These are phyloP conservation scores for Propithecus coquereli DNA, from an alignment of 2,113 vertebrate genomes.

Conservation along the genomic window DNA sequence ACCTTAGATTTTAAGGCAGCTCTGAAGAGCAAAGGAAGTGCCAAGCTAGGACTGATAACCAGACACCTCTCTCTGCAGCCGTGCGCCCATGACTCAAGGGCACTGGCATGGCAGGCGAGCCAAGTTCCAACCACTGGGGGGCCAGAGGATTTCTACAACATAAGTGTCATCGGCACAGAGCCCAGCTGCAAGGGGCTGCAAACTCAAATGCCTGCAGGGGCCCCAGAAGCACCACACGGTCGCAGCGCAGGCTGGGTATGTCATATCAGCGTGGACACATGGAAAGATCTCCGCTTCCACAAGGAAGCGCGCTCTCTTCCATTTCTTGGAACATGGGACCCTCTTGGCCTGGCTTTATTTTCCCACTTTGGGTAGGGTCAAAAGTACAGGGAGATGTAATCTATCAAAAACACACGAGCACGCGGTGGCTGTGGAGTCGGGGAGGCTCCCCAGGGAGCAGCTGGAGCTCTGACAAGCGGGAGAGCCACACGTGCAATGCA, in stretches of 20 bases:
- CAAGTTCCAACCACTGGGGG: not conserved
- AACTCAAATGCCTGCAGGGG: not conserved
- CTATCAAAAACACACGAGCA: not conserved
- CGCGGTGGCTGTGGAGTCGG: not conserved
- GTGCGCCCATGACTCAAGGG: rapidly evolving
- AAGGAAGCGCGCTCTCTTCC: rapidly evolving
- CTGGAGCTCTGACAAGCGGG: rapidly evolving
- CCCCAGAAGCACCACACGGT: rapidly evolving
- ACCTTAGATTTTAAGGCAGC: not conserved
- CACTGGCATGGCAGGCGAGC: not conserved
- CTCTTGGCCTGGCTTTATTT: not conserved
- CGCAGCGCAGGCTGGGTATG: not conserved
- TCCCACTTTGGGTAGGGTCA: not conserved
- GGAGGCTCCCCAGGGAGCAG: not conserved
- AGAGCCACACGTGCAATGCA: not conserved
- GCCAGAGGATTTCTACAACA: not conserved
- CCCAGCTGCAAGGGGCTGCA: rapidly evolving
- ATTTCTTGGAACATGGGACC: not conserved
- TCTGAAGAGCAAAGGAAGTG: not conserved
- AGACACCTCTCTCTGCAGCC: not conserved
- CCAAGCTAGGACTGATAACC: too few relatives aligned
- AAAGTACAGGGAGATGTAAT: not conserved
- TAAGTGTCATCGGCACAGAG: not conserved
- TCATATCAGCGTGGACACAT: rapidly evolving
- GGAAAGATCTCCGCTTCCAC: not conserved